Evolutionary conservation across 2,888 invertebrate genomes (phyloP).

Genomic region (Nephrotoma appendiculata): DNA sequence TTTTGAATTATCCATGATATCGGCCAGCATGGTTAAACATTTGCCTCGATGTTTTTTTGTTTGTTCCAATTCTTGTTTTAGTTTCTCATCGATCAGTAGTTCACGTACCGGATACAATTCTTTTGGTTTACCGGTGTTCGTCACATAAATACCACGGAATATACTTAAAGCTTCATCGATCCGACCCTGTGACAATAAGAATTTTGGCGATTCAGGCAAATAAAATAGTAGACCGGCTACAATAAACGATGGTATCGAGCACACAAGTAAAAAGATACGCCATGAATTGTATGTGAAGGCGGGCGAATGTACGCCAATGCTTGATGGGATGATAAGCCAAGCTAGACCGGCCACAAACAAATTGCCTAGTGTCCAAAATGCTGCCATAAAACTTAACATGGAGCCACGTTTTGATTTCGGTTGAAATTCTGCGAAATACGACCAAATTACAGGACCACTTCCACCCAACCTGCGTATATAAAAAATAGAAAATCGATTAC

Average conservation of each 20-base stretch:
- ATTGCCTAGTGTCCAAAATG: slow-evolving; percentile 90
- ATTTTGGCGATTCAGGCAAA: slow-evolving; percentile 85
- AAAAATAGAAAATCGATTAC: slow-evolving; percentile 11
- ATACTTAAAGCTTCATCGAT: slow-evolving; percentile 69
- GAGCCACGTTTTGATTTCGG: slow-evolving; percentile 80
- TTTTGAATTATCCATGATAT: slow-evolving; percentile 68
- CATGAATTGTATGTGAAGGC: slow-evolving; percentile 77
- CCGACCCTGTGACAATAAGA: slow-evolving; percentile 62
- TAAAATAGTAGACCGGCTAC: slow-evolving; percentile 71
- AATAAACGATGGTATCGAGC: slow-evolving; percentile 76
- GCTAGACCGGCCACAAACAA: slow-evolving; percentile 77
- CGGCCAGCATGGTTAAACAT: slow-evolving; percentile 54
- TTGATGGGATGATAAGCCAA: slow-evolving; percentile 57
- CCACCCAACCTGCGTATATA: slow-evolving; percentile 56
- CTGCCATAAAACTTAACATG: slow-evolving; percentile 88
- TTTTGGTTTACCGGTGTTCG: slow-evolving; percentile 62
- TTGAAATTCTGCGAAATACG: slow-evolving; percentile 90
- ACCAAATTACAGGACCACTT: slow-evolving; percentile 88
- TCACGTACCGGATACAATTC: slow-evolving; percentile 66
- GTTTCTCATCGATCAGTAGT: slow-evolving; percentile 43
- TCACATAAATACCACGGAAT: slow-evolving; percentile 64
- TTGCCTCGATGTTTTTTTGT: slow-evolving; percentile 46
- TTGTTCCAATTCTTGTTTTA: slow-evolving; percentile 25
- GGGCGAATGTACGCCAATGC: slow-evolving; percentile 50
- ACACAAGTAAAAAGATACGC: slow-evolving; percentile 79